Percentiles rank a stretch among this genome's conserved stretches.
phyloP scores from a whole-genome alignment of 2,888 invertebrate species.

The Cheilosia grossa region DNA sequence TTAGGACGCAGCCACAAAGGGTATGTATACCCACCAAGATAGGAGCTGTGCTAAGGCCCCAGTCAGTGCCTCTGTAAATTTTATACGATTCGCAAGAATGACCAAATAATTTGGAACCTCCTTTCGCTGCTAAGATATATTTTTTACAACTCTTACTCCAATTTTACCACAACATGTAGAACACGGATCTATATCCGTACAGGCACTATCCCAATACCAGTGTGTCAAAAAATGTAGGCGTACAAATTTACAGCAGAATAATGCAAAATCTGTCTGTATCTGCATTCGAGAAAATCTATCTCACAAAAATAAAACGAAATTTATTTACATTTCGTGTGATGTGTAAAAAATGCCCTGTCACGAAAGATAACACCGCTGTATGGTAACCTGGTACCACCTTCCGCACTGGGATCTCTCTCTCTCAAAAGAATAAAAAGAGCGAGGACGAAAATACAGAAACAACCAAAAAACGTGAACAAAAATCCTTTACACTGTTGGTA shows the following conservation, averaged over 20 bases:
- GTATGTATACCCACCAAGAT: too few relatives aligned
- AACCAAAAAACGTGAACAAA: slow-evolving; percentile 23
- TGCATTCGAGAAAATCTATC: slow-evolving; percentile 53
- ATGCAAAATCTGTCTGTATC: slow-evolving; percentile 35
- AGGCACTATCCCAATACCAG: not conserved
- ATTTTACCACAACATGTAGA: not conserved
- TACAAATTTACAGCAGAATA: slow-evolving; percentile 42
- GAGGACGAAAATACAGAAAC: not conserved
- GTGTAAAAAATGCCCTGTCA: slow-evolving; percentile 72
- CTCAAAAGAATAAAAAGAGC: slow-evolving; percentile 2
- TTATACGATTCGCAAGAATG: too few relatives aligned
- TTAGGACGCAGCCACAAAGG: too few relatives aligned
- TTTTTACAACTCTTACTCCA: too few relatives aligned
- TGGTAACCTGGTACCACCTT: slow-evolving; percentile 66
- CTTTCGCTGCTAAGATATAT: too few relatives aligned
- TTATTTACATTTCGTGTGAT: slow-evolving; percentile 65
- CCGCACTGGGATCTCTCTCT: slow-evolving; percentile 58
- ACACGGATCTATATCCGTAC: slow-evolving; percentile 6
- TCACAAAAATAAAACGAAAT: slow-evolving; percentile 34
- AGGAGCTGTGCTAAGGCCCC: too few relatives aligned
- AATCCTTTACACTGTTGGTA: slow-evolving; percentile 31
- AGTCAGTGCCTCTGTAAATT: too few relatives aligned
- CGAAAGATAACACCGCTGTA: slow-evolving; percentile 70
- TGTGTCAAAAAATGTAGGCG: slow-evolving; percentile 54
- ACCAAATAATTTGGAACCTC: too few relatives aligned